Evolutionary conservation across 2,797 vertebrate genomes (phyloP).

Genomic region (Falco concolor): DNA sequence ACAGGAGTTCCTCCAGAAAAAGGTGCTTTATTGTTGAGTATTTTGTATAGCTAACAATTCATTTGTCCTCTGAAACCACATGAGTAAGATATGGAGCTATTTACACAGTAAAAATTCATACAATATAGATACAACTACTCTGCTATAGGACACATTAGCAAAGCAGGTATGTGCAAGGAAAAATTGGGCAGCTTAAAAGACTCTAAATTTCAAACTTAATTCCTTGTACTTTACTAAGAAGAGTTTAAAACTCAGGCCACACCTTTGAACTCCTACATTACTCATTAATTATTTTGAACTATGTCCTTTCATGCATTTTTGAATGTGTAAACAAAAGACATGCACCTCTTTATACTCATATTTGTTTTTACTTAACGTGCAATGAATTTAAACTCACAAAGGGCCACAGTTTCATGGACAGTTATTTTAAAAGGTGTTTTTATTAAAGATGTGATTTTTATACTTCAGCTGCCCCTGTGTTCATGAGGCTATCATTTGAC

Average conservation of each 20-base stretch:
- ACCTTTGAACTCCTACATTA: neutral
- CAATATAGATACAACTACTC: neutral
- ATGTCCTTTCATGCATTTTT: neutral
- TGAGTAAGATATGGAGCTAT: neutral
- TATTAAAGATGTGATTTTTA: neutral
- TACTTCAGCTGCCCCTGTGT: neutral
- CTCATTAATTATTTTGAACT: neutral
- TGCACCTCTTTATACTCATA: neutral
- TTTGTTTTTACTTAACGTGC: neutral
- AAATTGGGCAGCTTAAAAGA: neutral
- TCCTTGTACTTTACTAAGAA: neutral
- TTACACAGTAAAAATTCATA: neutral
- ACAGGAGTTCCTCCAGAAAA: neutral
- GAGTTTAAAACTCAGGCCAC: neutral
- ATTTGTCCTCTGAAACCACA: neutral
- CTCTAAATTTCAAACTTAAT: neutral
- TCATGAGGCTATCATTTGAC: neutral
- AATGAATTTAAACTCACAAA: neutral
- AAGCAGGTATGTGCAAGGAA: neutral
- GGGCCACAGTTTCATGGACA: neutral
- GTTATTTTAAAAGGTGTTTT: neutral
- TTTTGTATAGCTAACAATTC: neutral
- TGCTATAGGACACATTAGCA: neutral
- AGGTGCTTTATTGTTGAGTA: neutral
- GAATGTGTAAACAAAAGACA: neutral